A percentile compares a stretch with the other conserved stretches of the same genome.
These are phyloP conservation scores for Digitonthophagus gazella DNA, from an alignment of 2,888 invertebrate species.

Conservation along the genomic window DNA sequence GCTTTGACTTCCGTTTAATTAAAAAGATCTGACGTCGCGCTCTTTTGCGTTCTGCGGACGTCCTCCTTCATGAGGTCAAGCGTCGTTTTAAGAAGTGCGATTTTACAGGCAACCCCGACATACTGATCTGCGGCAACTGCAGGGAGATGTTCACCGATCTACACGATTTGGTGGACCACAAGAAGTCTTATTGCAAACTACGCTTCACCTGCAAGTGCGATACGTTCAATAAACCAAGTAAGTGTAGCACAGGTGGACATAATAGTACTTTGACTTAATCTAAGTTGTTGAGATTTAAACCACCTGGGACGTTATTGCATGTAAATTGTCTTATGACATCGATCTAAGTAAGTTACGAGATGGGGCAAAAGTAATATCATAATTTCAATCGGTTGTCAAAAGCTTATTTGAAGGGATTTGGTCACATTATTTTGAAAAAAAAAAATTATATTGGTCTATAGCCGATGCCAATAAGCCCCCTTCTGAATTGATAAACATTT, in stretches of 20 bases:
- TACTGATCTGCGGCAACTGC: conserved; percentile 75
- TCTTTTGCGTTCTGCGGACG: background rate
- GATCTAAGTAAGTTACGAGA: too few species aligned
- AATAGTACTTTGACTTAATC: background rate
- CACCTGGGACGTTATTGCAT: too few species aligned
- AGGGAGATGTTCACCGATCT: conserved; percentile 71
- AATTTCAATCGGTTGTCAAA: too few species aligned
- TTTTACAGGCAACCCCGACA: conserved; percentile 66
- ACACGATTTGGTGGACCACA: conserved; percentile 69
- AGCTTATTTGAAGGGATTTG: too few species aligned
- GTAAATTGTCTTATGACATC: too few species aligned
- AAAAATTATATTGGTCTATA: too few species aligned
- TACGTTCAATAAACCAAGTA: conserved; percentile 58
- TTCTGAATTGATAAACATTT: too few species aligned
- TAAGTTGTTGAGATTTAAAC: background rate
- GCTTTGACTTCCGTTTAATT: conserved; percentile 14
- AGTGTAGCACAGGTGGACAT: conserved; percentile 42
- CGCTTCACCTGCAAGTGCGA: conserved; percentile 70
- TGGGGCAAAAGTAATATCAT: too few species aligned
- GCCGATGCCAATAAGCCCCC: too few species aligned
- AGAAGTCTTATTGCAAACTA: conserved; percentile 69
- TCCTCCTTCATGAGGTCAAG: background rate
- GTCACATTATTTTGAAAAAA: too few species aligned
- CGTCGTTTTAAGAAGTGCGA: background rate
- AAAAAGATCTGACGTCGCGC: conserved; percentile 2